Conservation (phyloP, 53 echinoderm and acorn worm genomes). For the Stichopus horrens region DNA sequence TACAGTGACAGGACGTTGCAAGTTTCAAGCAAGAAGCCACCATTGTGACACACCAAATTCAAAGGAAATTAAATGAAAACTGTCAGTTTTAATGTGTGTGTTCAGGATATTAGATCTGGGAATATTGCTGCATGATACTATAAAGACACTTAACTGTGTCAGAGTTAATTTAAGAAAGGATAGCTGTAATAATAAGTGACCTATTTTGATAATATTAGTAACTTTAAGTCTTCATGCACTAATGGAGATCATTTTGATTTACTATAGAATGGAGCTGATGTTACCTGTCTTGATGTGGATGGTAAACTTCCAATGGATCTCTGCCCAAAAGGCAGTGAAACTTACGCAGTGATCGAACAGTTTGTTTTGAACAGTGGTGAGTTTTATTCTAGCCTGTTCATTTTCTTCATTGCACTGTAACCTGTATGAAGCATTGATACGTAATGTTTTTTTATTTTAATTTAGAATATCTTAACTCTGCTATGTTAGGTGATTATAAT, state of each 20-base stretch:
- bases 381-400: not conserved
- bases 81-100: not conserved
- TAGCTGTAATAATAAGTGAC: not conserved
- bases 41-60: not conserved
- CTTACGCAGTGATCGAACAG: conserved; percentile 71
- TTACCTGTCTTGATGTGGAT: conserved; percentile 76
- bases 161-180: not conserved
- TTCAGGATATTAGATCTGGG: not conserved
- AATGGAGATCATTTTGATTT: not conserved
- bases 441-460: too few species aligned
- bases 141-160: not conserved
- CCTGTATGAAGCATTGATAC: too few species aligned
- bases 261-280: conserved; percentile 84
- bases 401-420: not conserved
- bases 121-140: not conserved
- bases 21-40: not conserved
- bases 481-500: too few species aligned
- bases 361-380: conserved; percentile 59
- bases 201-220: not conserved
- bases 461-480: too few species aligned
- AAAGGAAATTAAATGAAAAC: conserved; percentile 3
- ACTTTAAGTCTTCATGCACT: not conserved
- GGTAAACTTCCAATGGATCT: conserved; percentile 83
- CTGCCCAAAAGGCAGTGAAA: conserved; percentile 73
- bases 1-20: too few species aligned